phyloP scores from a whole-genome alignment of 2,113 vertebrate species.

The Urocynchramus pylzowi region DNA sequence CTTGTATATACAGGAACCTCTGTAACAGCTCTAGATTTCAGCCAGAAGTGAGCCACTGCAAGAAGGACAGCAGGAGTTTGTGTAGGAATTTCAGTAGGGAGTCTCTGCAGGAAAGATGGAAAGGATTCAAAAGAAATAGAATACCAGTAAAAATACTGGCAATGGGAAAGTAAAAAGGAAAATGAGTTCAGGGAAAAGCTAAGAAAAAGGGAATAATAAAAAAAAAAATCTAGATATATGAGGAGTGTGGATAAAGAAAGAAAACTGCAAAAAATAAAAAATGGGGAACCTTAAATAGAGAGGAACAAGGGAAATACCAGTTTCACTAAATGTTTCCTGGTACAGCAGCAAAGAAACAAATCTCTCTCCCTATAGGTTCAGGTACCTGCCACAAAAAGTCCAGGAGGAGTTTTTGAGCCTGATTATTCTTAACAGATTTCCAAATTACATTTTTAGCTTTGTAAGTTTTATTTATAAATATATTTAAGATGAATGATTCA shows the following conservation, averaged over 20 bases:
- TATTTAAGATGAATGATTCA: not conserved
- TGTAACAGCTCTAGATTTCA: not conserved
- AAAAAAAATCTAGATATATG: not conserved
- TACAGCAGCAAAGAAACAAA: not conserved
- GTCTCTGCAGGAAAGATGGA: not conserved
- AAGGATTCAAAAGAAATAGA: not conserved
- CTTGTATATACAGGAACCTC: not conserved
- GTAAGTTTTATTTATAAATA: constrained; percentile 20
- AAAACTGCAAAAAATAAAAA: not conserved
- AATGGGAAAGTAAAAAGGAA: not conserved
- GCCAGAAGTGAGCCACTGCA: not conserved
- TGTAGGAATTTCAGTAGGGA: not conserved
- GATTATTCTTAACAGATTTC: constrained; percentile 26
- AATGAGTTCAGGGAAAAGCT: not conserved
- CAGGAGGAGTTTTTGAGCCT: not conserved
- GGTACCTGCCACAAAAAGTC: not conserved
- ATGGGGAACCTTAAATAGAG: not conserved
- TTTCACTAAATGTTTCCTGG: not conserved
- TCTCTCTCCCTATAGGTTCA: not conserved
- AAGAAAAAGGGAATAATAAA: not conserved
- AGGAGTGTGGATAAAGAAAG: not conserved
- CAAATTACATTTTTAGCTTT: constrained; percentile 2
- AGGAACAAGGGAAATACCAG: constrained; percentile 2
- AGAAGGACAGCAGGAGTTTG: not conserved
- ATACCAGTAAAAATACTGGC: not conserved